Conservation (phyloP, 2,113 vertebrate species). For the Dasyurus viverrinus region DNA sequence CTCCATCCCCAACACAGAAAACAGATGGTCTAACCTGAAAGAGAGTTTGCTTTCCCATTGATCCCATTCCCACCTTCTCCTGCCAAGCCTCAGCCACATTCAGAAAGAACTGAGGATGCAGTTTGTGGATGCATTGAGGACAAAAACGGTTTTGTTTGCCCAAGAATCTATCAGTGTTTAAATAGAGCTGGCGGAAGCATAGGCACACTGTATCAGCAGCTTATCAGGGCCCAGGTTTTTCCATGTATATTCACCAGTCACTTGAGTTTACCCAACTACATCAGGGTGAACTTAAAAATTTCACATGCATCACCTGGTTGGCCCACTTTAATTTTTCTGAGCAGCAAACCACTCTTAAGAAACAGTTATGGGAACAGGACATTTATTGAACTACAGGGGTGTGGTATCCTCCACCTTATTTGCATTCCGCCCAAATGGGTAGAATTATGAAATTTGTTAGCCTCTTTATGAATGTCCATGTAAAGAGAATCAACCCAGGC, state of each 20-base stretch:
- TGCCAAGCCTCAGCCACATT: not conserved
- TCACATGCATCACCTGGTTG: constrained; percentile 39
- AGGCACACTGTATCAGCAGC: constrained; percentile 86
- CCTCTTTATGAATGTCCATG: not conserved
- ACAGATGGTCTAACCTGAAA: constrained; percentile 34
- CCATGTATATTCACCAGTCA: constrained; percentile 83
- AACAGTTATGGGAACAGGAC: constrained; percentile 33
- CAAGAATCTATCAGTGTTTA: constrained; percentile 75
- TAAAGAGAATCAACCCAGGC: not conserved
- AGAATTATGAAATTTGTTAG: constrained; percentile 10
- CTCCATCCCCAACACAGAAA: not conserved
- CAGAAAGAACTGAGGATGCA: constrained; percentile 54
- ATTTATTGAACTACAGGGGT: constrained; percentile 35
- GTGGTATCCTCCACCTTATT: constrained; percentile 41
- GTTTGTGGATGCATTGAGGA: constrained; percentile 59
- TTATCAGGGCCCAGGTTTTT: constrained; percentile 85
- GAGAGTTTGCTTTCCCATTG: not conserved
- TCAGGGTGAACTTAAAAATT: constrained; percentile 79
- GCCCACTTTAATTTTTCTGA: not conserved
- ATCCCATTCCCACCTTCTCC: not conserved
- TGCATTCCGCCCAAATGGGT: constrained; percentile 19
- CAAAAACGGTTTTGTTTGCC: constrained; percentile 74
- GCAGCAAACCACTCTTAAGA: not conserved
- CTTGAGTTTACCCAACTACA: constrained; percentile 84
- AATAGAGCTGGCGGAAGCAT: constrained; percentile 87